Percentiles rank a stretch among this genome's conserved stretches.
Evolutionary conservation across 2,113 vertebrate genomes (phyloP).

Genomic region (Siphamia tubifer): DNA sequence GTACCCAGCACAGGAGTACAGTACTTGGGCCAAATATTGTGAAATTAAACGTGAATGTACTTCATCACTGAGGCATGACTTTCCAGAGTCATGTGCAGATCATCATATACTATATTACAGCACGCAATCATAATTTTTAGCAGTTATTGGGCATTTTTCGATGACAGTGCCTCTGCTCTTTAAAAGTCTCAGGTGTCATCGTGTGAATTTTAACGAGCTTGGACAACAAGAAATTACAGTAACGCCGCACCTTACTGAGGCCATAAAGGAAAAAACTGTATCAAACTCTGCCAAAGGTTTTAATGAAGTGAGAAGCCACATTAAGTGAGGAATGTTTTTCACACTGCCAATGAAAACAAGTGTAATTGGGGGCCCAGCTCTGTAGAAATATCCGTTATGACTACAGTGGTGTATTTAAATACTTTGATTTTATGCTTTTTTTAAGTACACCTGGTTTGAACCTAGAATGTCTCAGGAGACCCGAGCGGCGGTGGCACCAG

Average conservation of each 20-base stretch:
- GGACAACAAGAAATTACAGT: conserved; percentile 6
- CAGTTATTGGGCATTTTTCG: background rate
- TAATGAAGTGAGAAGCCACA: conserved; percentile 56
- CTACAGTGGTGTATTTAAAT: background rate
- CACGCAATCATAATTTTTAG: background rate
- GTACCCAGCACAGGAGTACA: no score
- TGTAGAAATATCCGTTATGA: conserved; percentile 23
- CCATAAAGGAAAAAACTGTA: conserved; percentile 17
- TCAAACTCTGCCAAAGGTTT: conserved; percentile 27
- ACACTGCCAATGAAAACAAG: conserved; percentile 57
- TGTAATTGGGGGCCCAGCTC: background rate
- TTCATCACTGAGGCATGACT: background rate
- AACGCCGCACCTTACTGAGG: conserved; percentile 51
- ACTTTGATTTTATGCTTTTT: background rate
- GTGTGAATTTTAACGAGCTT: conserved; percentile 30
- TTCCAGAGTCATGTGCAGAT: background rate
- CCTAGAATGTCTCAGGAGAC: background rate
- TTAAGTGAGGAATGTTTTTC: conserved; percentile 35
- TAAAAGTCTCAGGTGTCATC: conserved; percentile 4
- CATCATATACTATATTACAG: background rate
- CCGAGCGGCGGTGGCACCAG: background rate
- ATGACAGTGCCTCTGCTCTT: background rate
- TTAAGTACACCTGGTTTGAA: conserved; percentile 24
- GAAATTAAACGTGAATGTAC: background rate
- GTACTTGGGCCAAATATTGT: background rate